Percentiles rank a stretch among this genome's conserved stretches.
phyloP scores from a whole-genome alignment of 1,140 invertebrate genomes.

The Schlechtendalia chinensis region DNA sequence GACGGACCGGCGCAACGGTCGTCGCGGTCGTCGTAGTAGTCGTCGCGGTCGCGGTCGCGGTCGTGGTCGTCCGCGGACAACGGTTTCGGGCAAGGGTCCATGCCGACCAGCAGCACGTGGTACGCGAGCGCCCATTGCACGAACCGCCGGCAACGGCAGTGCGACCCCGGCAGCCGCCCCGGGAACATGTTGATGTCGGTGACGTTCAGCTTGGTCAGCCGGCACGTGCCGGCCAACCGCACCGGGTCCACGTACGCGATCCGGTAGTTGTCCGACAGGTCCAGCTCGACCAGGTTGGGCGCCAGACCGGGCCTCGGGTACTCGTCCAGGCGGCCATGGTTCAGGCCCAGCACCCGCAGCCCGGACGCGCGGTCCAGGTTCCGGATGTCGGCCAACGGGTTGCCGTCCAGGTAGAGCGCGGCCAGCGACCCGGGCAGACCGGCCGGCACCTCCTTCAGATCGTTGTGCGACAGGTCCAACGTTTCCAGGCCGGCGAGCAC shows the following conservation, averaged over 20 bases:
- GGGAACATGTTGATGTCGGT: neutral
- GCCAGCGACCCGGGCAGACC: constrained; percentile 14
- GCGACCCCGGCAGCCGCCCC: neutral
- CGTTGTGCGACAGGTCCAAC: constrained; percentile 13
- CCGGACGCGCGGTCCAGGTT: neutral
- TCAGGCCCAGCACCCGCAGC: neutral
- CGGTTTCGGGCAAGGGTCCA: neutral
- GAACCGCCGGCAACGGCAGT: constrained; percentile 18
- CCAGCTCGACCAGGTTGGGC: constrained; percentile 28
- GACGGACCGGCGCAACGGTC: too few species aligned
- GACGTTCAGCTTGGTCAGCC: constrained; percentile 16
- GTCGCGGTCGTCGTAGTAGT: too few species aligned
- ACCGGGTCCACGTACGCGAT: neutral
- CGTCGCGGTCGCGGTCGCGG: constrained; percentile 9
- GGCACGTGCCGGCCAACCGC: constrained; percentile 14
- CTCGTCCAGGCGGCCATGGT: neutral
- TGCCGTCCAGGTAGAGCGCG: neutral
- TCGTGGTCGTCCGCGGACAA: neutral
- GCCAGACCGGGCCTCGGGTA: constrained; percentile 13
- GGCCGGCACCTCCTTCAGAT: neutral
- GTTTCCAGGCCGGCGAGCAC: neutral
- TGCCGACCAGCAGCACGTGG: neutral
- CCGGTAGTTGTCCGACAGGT: neutral
- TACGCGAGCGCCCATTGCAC: neutral
- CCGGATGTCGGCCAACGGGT: neutral